These are phyloP conservation scores for Phaenicophaeus curvirostris DNA, from an alignment of 2,797 vertebrate species.

Conservation along the genomic window DNA sequence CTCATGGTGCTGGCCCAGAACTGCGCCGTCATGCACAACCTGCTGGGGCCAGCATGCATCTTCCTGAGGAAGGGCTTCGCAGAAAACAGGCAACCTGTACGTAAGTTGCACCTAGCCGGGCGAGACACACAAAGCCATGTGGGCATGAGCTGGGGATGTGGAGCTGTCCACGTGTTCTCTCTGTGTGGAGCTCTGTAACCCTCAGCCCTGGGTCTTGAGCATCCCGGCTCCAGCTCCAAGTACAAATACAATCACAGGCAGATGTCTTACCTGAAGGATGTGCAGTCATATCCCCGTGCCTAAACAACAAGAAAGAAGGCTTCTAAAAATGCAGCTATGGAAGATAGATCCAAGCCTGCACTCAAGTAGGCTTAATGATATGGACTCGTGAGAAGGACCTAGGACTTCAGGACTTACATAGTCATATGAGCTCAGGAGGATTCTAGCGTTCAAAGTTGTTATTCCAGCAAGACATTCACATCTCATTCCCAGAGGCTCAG, in stretches of 20 bases:
- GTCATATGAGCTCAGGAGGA: neutral
- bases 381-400: neutral
- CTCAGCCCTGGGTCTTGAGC: neutral
- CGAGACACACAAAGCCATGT: neutral
- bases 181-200: neutral
- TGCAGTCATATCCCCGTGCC: neutral
- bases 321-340: neutral
- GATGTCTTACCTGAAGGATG: neutral
- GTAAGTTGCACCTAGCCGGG: constrained; percentile 86
- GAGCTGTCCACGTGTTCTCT: neutral
- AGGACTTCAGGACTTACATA: neutral
- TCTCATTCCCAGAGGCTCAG: neutral
- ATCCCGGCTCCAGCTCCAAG: neutral
- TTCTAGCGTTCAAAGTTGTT: neutral
- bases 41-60: constrained; percentile 98
- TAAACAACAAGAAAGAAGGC: neutral
- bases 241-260: neutral
- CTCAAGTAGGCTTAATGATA: neutral
- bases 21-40: constrained; percentile 94
- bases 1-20: constrained; percentile 93
- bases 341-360: neutral
- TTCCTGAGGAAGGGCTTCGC: constrained; percentile 99
- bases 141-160: neutral
- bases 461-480: neutral
- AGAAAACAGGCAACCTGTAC: constrained; percentile 98